Percentiles rank a stretch among this genome's conserved stretches.
Conservation (phyloP, 2,113 vertebrate genomes). For the Silurus asotus region DNA sequence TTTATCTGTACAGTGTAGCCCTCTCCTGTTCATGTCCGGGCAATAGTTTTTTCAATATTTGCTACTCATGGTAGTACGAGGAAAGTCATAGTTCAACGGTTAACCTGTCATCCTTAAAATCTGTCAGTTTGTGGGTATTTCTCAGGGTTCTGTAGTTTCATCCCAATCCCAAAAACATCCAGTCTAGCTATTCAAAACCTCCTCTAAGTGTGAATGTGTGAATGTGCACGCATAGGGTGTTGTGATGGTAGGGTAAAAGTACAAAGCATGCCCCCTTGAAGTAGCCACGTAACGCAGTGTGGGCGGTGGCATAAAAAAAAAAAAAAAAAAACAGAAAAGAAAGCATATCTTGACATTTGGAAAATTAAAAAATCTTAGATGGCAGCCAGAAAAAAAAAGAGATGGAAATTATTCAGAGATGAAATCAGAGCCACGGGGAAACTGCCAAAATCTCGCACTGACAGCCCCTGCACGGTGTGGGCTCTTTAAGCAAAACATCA, state of each 20-base stretch:
- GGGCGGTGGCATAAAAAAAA: neutral
- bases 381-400: neutral
- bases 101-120: too few species aligned
- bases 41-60: too few species aligned
- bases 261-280: neutral
- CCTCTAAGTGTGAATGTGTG: neutral
- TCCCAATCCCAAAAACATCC: too few species aligned
- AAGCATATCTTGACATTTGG: neutral
- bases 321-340: neutral
- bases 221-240: neutral
- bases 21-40: too few species aligned
- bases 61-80: too few species aligned
- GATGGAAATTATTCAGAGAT: neutral
- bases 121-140: too few species aligned
- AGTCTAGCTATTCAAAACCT: too few species aligned
- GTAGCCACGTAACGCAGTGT: neutral
- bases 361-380: neutral
- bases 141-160: too few species aligned
- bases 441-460: neutral
- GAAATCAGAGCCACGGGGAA: neutral
- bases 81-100: too few species aligned
- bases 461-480: neutral
- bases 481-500: slow-evolving; percentile 22
- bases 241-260: neutral
- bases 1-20: too few species aligned